phyloP scores from a whole-genome alignment of 2,113 vertebrate species.

The Cisticola juncidis region DNA sequence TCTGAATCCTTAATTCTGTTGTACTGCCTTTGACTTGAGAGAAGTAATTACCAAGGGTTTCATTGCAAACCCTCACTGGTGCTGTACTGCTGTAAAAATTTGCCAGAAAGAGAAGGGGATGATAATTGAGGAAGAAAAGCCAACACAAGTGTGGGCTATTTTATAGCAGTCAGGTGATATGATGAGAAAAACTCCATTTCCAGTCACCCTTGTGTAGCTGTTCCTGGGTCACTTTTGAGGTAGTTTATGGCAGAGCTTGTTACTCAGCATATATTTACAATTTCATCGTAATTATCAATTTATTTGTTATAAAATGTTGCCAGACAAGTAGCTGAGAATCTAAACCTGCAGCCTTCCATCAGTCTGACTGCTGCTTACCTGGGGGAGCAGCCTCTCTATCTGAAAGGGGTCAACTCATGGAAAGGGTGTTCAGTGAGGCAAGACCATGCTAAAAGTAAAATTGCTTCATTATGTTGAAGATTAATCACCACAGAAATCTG shows the following conservation, averaged over 20 bases:
- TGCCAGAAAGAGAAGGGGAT: constrained; percentile 13
- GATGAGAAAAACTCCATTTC: neutral
- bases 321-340: neutral
- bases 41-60: constrained; percentile 41
- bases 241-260: neutral
- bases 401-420: neutral
- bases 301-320: neutral
- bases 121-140: neutral
- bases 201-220: neutral
- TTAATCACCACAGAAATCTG: neutral
- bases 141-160: too few relatives aligned
- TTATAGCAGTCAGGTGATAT: neutral
- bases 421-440: neutral
- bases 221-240: neutral
- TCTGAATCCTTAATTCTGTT: constrained; percentile 20
- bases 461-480: neutral
- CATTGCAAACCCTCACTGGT: neutral
- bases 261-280: neutral
- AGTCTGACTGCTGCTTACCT: neutral
- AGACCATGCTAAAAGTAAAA: neutral
- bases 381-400: neutral
- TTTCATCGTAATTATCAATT: neutral
- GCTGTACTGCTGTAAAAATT: neutral
- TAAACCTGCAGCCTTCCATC: neutral
- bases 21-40: constrained; percentile 17